These are phyloP conservation scores for Carlito syrichta DNA, from an alignment of 2,113 vertebrate genomes.

Conservation along the genomic window DNA sequence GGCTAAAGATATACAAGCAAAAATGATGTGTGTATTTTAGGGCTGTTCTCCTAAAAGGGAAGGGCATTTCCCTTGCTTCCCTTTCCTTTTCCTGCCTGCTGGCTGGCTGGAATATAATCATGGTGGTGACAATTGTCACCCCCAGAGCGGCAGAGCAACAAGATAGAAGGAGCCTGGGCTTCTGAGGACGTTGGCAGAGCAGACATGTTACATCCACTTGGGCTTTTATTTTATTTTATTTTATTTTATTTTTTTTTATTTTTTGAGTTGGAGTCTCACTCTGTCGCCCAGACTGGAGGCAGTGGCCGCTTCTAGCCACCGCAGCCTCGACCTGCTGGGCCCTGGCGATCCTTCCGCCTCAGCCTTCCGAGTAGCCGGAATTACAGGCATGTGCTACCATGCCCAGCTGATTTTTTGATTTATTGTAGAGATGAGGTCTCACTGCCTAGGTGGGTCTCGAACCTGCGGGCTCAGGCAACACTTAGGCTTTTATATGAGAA, in stretches of 20 bases:
- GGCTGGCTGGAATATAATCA: neutral
- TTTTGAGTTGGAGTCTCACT: no score
- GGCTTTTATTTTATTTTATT: slow-evolving; percentile 14
- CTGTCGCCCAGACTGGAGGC: no score
- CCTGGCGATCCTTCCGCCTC: no score
- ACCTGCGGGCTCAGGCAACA: no score
- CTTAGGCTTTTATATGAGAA: neutral
- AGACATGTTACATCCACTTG: neutral
- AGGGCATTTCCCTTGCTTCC: neutral
- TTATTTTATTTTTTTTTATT: no score
- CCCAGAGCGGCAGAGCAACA: neutral
- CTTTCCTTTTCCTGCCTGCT: neutral
- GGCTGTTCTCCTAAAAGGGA: neutral
- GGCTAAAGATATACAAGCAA: neutral
- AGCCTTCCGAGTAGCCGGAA: no score
- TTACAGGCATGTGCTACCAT: no score
- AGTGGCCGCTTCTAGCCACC: no score
- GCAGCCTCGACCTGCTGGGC: no score
- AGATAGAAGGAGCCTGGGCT: neutral
- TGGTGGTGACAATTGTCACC: neutral
- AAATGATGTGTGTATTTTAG: neutral
- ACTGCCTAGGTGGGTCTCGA: no score
- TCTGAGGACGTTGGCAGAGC: neutral
- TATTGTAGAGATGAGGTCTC: no score
- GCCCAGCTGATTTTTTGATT: no score